Conservation (phyloP, 2,888 invertebrate genomes). For the Aelia acuminata region DNA sequence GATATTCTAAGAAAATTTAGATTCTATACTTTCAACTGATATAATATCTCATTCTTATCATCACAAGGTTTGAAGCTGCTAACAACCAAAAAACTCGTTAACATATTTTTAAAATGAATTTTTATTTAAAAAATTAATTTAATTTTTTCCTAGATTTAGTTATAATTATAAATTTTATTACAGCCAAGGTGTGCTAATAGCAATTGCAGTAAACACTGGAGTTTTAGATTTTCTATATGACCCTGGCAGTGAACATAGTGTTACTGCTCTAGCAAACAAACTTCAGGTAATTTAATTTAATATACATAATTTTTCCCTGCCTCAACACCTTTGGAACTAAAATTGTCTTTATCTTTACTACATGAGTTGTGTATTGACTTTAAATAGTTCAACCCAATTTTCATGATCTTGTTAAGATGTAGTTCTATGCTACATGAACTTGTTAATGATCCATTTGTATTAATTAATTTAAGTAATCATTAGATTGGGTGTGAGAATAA, state of each 20-base stretch:
- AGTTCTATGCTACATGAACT: too few relatives aligned
- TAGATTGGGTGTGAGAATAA: too few relatives aligned
- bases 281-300: slow-evolving; percentile 77
- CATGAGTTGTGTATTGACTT: background rate
- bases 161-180: slow-evolving; percentile 66
- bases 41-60: background rate
- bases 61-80: background rate
- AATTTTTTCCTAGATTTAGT: background rate
- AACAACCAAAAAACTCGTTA: background rate
- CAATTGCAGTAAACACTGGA: slow-evolving; percentile 86
- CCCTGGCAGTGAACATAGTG: slow-evolving; percentile 77
- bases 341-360: background rate
- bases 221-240: slow-evolving; percentile 84
- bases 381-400: background rate
- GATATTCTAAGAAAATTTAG: background rate
- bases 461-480: too few relatives aligned
- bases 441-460: too few relatives aligned
- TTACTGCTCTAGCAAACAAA: slow-evolving; percentile 84
- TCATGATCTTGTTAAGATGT: background rate
- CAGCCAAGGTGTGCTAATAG: slow-evolving; percentile 94
- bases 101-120: background rate
- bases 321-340: background rate
- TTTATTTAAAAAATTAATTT: background rate
- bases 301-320: background rate
- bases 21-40: background rate